Evolutionary conservation across 2,888 invertebrate genomes (phyloP).

Genomic region (Sinohyriopsis cumingii): DNA sequence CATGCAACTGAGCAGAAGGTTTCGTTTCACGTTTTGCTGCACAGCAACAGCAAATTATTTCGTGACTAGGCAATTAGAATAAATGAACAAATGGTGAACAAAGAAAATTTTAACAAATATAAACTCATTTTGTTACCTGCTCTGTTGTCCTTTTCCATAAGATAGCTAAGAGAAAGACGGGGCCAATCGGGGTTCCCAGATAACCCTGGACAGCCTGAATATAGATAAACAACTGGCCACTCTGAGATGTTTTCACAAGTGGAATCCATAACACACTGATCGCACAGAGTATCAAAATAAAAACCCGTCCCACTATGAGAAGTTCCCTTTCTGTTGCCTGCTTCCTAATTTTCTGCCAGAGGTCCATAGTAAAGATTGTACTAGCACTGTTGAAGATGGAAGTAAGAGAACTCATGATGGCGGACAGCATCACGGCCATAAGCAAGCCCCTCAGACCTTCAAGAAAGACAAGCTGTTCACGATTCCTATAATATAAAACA

Average conservation of each 20-base stretch:
- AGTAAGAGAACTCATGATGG: conserved; percentile 46
- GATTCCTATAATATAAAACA: too few species aligned
- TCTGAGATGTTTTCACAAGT: conserved; percentile 51
- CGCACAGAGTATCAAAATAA: conserved; percentile 45
- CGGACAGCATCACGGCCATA: conserved; percentile 46
- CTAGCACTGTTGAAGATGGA: conserved; percentile 50
- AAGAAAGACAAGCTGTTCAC: conserved; percentile 15
- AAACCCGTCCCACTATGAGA: conserved; percentile 44
- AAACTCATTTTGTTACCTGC: conserved; percentile 23
- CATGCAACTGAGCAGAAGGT: too few species aligned
- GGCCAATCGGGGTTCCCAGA: conserved; percentile 53
- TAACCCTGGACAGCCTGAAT: conserved; percentile 56
- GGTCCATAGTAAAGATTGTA: conserved; percentile 48
- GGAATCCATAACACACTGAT: conserved; percentile 57
- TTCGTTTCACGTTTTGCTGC: too few species aligned
- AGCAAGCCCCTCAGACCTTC: conserved; percentile 46
- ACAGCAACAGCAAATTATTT: too few species aligned
- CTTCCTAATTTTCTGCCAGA: conserved; percentile 33
- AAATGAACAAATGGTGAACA: too few species aligned
- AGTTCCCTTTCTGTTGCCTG: conserved; percentile 33
- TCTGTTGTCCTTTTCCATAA: conserved; percentile 54
- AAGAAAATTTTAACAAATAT: too few species aligned
- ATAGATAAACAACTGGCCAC: conserved; percentile 57
- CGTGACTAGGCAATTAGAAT: too few species aligned
- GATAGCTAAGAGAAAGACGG: conserved; percentile 51